phyloP scores from a whole-genome alignment of 2,888 invertebrate genomes.

The Vannuccia rotundouncinata region DNA sequence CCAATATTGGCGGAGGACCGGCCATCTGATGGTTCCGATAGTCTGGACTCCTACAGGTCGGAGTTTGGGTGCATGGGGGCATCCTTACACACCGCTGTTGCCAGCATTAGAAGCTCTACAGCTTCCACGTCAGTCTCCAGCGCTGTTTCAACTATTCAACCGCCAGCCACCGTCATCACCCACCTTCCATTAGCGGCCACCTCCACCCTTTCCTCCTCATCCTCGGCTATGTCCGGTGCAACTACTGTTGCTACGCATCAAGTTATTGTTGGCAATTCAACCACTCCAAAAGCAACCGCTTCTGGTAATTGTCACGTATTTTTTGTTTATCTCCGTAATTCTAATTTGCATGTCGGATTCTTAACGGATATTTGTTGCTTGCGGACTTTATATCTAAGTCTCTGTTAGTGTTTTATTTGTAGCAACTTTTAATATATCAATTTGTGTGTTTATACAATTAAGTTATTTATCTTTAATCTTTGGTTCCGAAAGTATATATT shows the following conservation, averaged over 20 bases:
- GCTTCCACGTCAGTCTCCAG: background rate
- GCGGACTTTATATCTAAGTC: no score
- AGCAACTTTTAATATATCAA: no score
- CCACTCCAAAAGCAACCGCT: background rate
- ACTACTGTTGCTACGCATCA: background rate
- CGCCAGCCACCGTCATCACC: background rate
- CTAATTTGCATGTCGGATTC: background rate
- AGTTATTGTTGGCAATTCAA: background rate
- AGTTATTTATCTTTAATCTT: background rate
- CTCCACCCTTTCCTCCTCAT: background rate
- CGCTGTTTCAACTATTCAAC: background rate
- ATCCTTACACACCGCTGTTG: background rate
- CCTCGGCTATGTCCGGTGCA: background rate
- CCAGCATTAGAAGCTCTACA: background rate
- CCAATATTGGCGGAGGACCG: background rate
- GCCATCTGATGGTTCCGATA: background rate
- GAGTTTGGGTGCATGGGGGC: background rate
- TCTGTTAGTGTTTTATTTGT: no score
- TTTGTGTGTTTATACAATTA: background rate
- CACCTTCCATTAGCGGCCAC: background rate
- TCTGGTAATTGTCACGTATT: background rate
- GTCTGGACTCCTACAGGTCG: background rate
- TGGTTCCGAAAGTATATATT: background rate
- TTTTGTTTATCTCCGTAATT: background rate
- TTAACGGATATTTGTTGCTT: no score